These are phyloP conservation scores for Sinonovacula constricta DNA, from an alignment of 1,140 invertebrate genomes.

Conservation along the genomic window DNA sequence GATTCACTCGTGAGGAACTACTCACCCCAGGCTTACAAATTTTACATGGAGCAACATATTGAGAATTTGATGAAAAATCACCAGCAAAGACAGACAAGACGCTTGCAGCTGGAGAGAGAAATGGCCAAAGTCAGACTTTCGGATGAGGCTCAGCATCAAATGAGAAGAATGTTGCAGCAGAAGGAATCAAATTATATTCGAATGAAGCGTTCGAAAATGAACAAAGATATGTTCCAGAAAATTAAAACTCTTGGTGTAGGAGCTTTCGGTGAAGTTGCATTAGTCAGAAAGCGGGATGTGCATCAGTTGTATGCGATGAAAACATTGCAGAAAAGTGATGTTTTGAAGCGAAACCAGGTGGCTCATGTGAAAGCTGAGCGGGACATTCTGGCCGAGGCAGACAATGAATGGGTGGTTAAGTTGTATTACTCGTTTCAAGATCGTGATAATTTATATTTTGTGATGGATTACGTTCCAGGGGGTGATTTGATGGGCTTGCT, in stretches of 20 bases:
- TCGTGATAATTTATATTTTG: slow-evolving; percentile 98
- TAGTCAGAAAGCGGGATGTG: slow-evolving; percentile 97
- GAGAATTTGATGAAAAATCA: slow-evolving; percentile 98
- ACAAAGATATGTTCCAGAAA: slow-evolving; percentile 98
- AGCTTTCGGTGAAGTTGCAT: slow-evolving; percentile 98
- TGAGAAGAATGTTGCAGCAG: slow-evolving; percentile 97
- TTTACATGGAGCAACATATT: slow-evolving; percentile 99
- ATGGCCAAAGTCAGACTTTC: slow-evolving; percentile 86
- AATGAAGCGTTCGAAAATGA: slow-evolving; percentile 98
- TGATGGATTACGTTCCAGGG: slow-evolving; percentile 99
- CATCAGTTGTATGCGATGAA: slow-evolving; percentile 99
- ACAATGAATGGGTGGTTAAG: slow-evolving; percentile 99
- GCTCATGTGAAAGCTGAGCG: slow-evolving; percentile 99
- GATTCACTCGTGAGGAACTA: slow-evolving; percentile 90
- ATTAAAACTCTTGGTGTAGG: slow-evolving; percentile 94
- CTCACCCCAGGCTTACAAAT: slow-evolving; percentile 98
- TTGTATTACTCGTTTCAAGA: slow-evolving; percentile 98
- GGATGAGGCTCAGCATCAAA: slow-evolving; percentile 79
- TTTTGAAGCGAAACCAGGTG: slow-evolving; percentile 97
- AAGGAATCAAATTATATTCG: slow-evolving; percentile 98
- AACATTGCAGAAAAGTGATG: slow-evolving; percentile 96
- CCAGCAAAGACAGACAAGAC: slow-evolving; percentile 91
- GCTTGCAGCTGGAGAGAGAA: slow-evolving; percentile 95
- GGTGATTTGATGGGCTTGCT: slow-evolving; percentile 99
- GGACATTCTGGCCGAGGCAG: slow-evolving; percentile 98